Evolutionary conservation across 2,888 invertebrate species (phyloP), one percentile per base, ranked within the genome.

Genomic region (Agrochola macilenta): DNA sequence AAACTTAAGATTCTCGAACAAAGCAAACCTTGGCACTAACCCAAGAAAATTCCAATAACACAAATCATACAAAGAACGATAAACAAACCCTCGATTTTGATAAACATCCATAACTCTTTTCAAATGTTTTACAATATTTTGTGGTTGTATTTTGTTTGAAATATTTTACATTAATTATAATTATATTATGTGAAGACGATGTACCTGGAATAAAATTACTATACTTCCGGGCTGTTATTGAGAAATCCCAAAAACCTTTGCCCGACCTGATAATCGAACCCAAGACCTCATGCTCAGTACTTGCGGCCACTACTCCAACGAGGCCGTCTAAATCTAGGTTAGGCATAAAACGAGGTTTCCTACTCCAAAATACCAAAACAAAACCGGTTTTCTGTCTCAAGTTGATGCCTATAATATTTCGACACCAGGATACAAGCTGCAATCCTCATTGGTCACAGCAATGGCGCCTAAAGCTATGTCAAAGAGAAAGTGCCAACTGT

Each of bases 401-500:
- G 23, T 35, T 23, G 1, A 54, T 23, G n/a, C 23, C 8, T n/a
- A 2, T 14, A 78, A 49, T 20, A 64, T 81, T 74, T 69, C 83
- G 7, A 69, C 52, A 81, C 30, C 30, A 71, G 84, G 82, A 84
- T 54, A 43, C 9, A 12, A 76, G 43, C 5, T 11, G 35, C 46
- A 7, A n/a, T 46, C 46, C 26, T 57, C 54, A 60, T 54, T 5
- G 35, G 23, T 3, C 20, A n/a, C 7, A 69, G 46, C n/a, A 46
- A 26, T 64, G 64, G 64, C 71, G n/a, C 23, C 83, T 23, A 49
- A 52, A 23, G 78, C 20, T n/a, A 49, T 61, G 49, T 49, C 49
- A 20, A 81, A 84, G 81, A 43, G 83, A 83, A 83, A 83, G 85
- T 73, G 7, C 3, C 46, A 14, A 64, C 14, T 52, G 35, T 7